Conservation (phyloP, 2,888 invertebrate genomes). For the Homarus gammarus region DNA sequence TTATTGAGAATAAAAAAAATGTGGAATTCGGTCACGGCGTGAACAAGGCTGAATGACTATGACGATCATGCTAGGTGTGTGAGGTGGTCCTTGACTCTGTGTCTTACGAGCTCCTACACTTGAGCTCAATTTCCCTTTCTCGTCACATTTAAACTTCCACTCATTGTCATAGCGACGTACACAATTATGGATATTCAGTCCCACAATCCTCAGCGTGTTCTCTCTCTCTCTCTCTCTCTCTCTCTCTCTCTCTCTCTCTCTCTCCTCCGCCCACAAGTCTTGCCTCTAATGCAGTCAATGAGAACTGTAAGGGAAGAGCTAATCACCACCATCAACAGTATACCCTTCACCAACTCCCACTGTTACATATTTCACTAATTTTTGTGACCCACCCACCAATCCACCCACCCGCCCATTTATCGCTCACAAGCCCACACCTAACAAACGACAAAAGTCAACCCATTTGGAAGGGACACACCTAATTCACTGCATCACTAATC, state of each 20-base stretch:
- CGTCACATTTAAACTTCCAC: conserved; percentile 23
- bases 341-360: conserved; percentile 35
- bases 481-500: conserved; percentile 28
- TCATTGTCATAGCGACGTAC: conserved; percentile 49
- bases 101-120: background rate
- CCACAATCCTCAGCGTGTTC: conserved; percentile 4
- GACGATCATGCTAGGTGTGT: conserved; percentile 20
- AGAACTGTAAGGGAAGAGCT: background rate
- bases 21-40: conserved; percentile 50
- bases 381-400: conserved; percentile 3
- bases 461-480: conserved; percentile 2
- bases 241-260: background rate
- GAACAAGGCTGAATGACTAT: conserved; percentile 44
- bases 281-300: background rate
- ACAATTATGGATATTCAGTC: conserved; percentile 53
- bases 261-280: background rate
- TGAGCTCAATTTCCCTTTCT: conserved; percentile 5
- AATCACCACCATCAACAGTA: background rate
- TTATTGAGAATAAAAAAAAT: conserved; percentile 22
- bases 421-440: background rate
- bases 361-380: conserved; percentile 55
- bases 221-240: background rate
- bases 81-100: background rate
- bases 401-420: conserved; percentile 7
- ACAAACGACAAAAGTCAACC: conserved; percentile 7